Evolutionary conservation across 2,888 invertebrate species (phyloP).

Genomic region (Oeneis ivallda): DNA sequence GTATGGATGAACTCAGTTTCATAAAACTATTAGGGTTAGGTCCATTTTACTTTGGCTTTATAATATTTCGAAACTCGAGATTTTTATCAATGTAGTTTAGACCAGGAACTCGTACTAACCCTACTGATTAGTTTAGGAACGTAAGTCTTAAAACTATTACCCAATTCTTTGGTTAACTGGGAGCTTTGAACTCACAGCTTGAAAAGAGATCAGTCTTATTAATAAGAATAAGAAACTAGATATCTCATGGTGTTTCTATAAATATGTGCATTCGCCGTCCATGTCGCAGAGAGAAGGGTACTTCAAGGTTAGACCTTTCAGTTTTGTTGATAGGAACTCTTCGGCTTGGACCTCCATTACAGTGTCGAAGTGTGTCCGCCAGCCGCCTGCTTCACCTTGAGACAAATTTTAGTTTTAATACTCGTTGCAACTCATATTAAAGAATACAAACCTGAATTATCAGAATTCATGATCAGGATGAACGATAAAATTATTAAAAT

Average conservation of each 20-base stretch:
- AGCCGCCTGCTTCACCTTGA: constrained; percentile 69
- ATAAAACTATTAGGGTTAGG: too few relatives aligned
- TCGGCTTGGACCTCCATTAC: constrained; percentile 69
- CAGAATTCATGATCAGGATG: too few relatives aligned
- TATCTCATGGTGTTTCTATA: constrained; percentile 43
- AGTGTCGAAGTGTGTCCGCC: constrained; percentile 65
- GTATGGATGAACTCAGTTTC: too few relatives aligned
- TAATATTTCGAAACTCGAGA: too few relatives aligned
- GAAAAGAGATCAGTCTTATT: constrained; percentile 39
- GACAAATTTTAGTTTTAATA: neutral
- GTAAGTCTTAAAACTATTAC: constrained; percentile 1
- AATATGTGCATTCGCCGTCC: constrained; percentile 54
- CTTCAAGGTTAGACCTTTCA: constrained; percentile 54
- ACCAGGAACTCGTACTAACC: too few relatives aligned
- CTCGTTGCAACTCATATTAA: neutral
- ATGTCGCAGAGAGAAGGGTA: constrained; percentile 60
- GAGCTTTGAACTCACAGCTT: constrained; percentile 4
- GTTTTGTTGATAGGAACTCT: constrained; percentile 56
- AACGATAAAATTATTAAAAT: too few relatives aligned
- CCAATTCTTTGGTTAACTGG: constrained; percentile 20
- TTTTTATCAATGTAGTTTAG: too few relatives aligned
- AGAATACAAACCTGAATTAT: too few relatives aligned
- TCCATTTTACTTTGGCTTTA: too few relatives aligned
- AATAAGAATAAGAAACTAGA: constrained; percentile 14
- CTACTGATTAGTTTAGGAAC: neutral